Conservation (phyloP, 1,140 invertebrate species). For the Ostrea denselamellosa region DNA sequence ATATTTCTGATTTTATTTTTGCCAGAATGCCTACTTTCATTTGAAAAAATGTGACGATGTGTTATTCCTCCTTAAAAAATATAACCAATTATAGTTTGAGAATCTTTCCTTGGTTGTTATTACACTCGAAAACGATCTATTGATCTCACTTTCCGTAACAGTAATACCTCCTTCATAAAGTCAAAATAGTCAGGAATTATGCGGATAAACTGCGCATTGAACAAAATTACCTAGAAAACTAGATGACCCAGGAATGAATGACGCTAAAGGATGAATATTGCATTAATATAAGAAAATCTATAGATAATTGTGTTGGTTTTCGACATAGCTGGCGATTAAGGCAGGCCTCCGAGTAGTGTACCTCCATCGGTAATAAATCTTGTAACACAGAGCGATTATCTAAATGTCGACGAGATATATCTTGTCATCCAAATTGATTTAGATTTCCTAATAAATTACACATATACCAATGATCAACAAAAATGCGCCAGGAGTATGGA, state of each 20-base stretch:
- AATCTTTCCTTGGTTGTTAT: not conserved
- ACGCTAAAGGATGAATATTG: constrained; percentile 20
- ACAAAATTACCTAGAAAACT: constrained; percentile 7
- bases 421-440: constrained; percentile 32
- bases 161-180: not conserved
- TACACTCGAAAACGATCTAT: not conserved
- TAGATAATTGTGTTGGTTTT: constrained; percentile 36
- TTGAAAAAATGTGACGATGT: too few relatives aligned
- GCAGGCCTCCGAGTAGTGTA: not conserved
- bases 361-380: constrained; percentile 23
- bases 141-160: not conserved
- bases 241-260: constrained; percentile 2
- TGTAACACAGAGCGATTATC: constrained; percentile 13
- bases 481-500: constrained; percentile 26
- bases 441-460: constrained; percentile 37
- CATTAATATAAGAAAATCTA: constrained; percentile 40
- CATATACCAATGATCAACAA: constrained; percentile 17
- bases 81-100: not conserved
- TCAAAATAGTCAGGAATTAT: not conserved
- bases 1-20: too few relatives aligned
- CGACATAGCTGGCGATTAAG: constrained; percentile 8
- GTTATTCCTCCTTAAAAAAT: not conserved
- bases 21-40: too few relatives aligned
- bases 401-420: constrained; percentile 21
- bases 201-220: not conserved